Evolutionary conservation across 2,113 vertebrate genomes (phyloP).

Genomic region (Sakesphorus luctuosus): DNA sequence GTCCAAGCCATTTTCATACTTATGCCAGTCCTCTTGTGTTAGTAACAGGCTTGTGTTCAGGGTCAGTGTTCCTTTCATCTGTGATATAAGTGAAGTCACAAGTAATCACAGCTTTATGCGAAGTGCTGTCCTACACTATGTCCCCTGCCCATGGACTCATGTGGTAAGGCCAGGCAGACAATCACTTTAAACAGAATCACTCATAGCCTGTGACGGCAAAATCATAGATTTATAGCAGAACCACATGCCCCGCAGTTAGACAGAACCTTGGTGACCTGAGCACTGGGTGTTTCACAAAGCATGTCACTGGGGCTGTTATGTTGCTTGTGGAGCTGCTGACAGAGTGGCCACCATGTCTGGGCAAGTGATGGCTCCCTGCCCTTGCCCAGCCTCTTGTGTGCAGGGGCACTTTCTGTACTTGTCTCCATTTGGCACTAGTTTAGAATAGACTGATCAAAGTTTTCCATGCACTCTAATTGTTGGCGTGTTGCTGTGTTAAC

Average conservation of each 20-base stretch:
- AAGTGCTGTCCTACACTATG: not conserved
- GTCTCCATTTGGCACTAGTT: not conserved
- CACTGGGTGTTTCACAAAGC: not conserved
- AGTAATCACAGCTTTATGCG: not conserved
- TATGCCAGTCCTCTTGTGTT: fast-evolving
- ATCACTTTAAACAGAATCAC: not conserved
- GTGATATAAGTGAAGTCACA: not conserved
- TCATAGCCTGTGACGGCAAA: not conserved
- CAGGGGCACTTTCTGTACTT: not conserved
- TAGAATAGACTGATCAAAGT: not conserved
- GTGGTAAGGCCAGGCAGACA: fast-evolving
- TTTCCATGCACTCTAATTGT: not conserved
- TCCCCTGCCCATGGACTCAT: fast-evolving
- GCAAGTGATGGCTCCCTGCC: fast-evolving
- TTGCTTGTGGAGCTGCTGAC: not conserved
- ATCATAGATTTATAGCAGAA: not conserved
- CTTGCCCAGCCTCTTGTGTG: not conserved
- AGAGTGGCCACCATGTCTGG: fast-evolving
- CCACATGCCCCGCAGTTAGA: too few relatives aligned
- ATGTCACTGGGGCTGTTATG: fast-evolving
- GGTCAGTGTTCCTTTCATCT: not conserved
- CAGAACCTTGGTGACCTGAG: not conserved
- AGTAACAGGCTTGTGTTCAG: not conserved
- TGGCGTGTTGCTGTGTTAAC: not conserved
- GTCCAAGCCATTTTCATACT: not conserved